Evolutionary conservation across 2,797 vertebrate species (phyloP).

Genomic region (Chiloscyllium punctatum): DNA sequence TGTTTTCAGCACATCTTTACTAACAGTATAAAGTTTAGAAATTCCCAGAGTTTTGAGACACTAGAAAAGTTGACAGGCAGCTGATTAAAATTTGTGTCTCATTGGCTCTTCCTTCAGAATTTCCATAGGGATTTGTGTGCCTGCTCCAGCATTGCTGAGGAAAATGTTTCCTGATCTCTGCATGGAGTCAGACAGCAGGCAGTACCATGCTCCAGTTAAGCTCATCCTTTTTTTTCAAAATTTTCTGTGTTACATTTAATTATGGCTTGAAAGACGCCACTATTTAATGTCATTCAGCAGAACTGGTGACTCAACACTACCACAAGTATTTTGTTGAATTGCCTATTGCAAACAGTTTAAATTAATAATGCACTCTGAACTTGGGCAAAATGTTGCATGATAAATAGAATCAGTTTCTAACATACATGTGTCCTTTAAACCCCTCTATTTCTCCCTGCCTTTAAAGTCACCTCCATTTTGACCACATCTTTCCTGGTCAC

Average conservation of each 20-base stretch:
- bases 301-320: constrained; percentile 15
- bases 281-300: constrained; percentile 3
- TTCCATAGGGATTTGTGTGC: constrained; percentile 6
- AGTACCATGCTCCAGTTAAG: not conserved
- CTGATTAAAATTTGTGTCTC: not conserved
- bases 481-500: not conserved
- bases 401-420: not conserved
- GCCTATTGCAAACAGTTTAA: constrained; percentile 1
- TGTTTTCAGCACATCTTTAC: not conserved
- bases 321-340: constrained; percentile 7
- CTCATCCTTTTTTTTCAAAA: not conserved
- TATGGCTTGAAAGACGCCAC: not conserved
- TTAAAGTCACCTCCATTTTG: not conserved
- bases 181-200: not conserved
- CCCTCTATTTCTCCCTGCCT: constrained; percentile 18
- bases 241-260: not conserved
- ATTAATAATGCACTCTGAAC: not conserved
- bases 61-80: not conserved
- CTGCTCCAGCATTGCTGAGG: not conserved
- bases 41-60: not conserved
- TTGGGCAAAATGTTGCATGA: not conserved
- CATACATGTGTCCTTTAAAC: not conserved
- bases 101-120: constrained; percentile 2
- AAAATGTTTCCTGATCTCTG: not conserved
- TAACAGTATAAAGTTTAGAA: not conserved